Base-by-base conservation (phyloP, 2,113 vertebrate genomes). In the Microcebus jonahi region DNA sequence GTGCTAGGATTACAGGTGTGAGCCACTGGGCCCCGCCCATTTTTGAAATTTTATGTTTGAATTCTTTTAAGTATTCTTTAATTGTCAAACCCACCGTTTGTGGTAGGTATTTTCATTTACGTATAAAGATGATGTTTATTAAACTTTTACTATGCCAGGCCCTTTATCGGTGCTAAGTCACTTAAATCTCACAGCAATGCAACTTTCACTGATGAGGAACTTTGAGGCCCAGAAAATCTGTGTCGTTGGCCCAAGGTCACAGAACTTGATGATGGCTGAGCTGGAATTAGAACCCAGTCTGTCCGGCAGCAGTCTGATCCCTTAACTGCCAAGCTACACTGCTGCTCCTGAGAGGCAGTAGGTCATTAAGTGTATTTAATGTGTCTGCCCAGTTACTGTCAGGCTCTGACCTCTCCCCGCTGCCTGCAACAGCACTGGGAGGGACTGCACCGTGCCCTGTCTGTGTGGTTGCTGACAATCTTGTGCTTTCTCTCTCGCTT, bases 401-500 rank as follows among this genome's bases (percentile, higher is more conserved):
- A 50, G 50, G 13, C 82, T 39, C 15, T 55, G 45, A 71, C 25
- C 23, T 53, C 50, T 27, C 31, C 13, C 18, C 20, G 6, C 42
- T 91, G 48, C 63, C 42, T 9, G 1, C 63, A 48, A 1, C 53
- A 84, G 61, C 13, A 57, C 73, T 45, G 45, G 45, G 39, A 39
- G 1, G 73, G 14, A 55, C 61, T 36, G n/a, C 9, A 6, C 9
- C 8, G 31, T 11, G 29, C 8, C 3, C 17, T n/a, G 21, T 36
- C 7, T 1, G 48, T 17, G 53, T 5, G 23, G 0, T 15, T 9
- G 2, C 70, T 92, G 34, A 96, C 12, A 12, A 18, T 90, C 18
- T 93, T 84, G 21, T 87, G 42, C 89, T 94, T 88, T 93, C 53
- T 96, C 36, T 42, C 63, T 81, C 21, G 29, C 55, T 73, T 57